Evolutionary conservation across 2,113 vertebrate genomes (phyloP), one percentile per base, ranked within the genome.

Genomic region (Hippocampus zosterae): DNA sequence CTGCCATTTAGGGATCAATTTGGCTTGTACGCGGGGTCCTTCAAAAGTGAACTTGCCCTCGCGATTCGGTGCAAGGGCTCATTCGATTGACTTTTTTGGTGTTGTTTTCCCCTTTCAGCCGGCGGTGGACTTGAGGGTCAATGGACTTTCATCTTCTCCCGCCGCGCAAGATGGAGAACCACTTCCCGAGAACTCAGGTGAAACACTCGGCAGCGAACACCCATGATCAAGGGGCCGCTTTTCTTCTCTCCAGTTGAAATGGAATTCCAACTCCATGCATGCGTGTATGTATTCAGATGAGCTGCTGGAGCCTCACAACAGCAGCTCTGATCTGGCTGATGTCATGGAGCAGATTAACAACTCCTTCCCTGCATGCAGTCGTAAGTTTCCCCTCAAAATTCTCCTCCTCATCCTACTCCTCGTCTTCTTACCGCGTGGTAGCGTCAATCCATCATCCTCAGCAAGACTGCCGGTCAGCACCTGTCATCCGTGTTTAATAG

Each of bases 261-360:
- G 29, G 16, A 33, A 52, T 33, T 8, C 15, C 10, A 53, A 53
- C 19, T 37, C 29, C 12, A 21, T 37, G 50, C 48, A 53, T 37
- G 65, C 69, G 71, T 69, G 57, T 70, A 68, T 85, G 60, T 78
- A 64, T 77, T 82, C 92, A 86, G 96, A 95, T 84, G 95, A 96
- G 83, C 86, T 95, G 88, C 88, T 96, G 86, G 90, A 90, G 73
- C 92, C 94, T 68, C 92, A 91, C 41, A 91, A 92, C 90, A 94
- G 93, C 88, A 94, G 87, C 91, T 93, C 95, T 60, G 95, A 97
- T 90, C 92, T 98, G 88, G 93, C 94, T 16, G 95, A 96, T 83
- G 93, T 98, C 84, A 95, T 97, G 96, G 97, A 98, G 87, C 95
- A 96, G 92, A 96, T 97, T 91, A 96, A 95, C 91, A 96, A 92